Evolutionary conservation across 1,140 invertebrate genomes (phyloP).

Genomic region (Ooceraea biroi): DNA sequence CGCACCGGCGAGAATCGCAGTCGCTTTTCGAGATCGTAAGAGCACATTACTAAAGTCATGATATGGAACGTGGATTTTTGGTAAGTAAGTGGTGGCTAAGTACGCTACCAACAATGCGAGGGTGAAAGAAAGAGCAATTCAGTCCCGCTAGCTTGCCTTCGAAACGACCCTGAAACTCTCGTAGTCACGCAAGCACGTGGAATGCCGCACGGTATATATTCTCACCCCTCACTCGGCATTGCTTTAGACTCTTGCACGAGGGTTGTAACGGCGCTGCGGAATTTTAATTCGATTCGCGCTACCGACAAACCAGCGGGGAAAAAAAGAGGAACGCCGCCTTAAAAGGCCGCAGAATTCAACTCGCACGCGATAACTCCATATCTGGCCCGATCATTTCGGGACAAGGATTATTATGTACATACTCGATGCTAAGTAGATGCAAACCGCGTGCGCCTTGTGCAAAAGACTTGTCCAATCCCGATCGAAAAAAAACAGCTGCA

Average conservation of each 20-base stretch:
- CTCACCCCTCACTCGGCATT: conserved; percentile 44
- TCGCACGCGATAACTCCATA: conserved; percentile 62
- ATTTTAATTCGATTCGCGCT: conserved; percentile 76
- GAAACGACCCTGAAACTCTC: conserved; percentile 71
- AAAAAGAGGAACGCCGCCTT: conserved; percentile 11
- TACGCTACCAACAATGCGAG: conserved; percentile 21
- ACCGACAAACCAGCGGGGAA: conserved; percentile 20
- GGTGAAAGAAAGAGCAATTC: conserved; percentile 69
- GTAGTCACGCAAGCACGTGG: conserved; percentile 74
- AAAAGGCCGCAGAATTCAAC: conserved; percentile 25
- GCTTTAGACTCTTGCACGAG: conserved; percentile 56
- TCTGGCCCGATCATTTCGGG: conserved; percentile 58
- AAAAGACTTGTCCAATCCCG: conserved; percentile 1
- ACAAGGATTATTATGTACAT: neutral
- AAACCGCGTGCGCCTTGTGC: neutral
- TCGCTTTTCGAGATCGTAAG: neutral
- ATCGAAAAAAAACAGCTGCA: neutral
- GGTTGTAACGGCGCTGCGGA: conserved; percentile 73
- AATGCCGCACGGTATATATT: conserved; percentile 65
- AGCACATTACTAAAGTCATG: conserved; percentile 34
- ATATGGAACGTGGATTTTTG: conserved; percentile 55
- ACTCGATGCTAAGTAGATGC: conserved; percentile 24
- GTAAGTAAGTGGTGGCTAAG: conserved; percentile 22
- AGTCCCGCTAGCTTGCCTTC: conserved; percentile 40
- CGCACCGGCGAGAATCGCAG: neutral